Percentiles rank a stretch among this genome's conserved stretches.
phyloP scores from a whole-genome alignment of 2,797 vertebrate genomes.

The Chelonia mydas region DNA sequence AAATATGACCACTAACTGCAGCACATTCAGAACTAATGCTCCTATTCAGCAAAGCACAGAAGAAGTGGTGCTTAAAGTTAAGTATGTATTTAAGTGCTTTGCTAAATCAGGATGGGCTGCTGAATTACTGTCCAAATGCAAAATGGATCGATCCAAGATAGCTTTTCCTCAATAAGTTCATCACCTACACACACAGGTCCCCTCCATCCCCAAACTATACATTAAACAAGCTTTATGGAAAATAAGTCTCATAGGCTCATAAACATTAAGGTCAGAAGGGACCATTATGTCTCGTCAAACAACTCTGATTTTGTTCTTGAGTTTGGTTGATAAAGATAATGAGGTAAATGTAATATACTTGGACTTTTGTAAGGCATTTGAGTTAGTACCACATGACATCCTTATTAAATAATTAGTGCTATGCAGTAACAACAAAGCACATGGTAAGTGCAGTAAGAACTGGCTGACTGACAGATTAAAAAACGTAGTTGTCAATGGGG shows the following conservation, averaged over 20 bases:
- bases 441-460: not conserved
- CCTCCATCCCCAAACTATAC: not conserved
- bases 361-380: not conserved
- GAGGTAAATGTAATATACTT: not conserved
- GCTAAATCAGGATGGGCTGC: not conserved
- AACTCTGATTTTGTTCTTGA: too few species aligned
- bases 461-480: not conserved
- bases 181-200: not conserved
- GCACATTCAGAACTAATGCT: not conserved
- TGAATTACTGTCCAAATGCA: not conserved
- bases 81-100: not conserved
- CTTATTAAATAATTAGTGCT: not conserved
- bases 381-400: not conserved
- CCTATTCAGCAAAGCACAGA: not conserved
- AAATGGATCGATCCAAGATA: not conserved
- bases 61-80: not conserved
- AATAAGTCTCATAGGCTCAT: too few species aligned
- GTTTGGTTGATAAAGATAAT: too few species aligned
- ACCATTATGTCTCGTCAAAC: too few species aligned
- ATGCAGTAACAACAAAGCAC: not conserved
- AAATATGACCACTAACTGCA: not conserved
- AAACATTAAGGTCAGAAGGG: too few species aligned
- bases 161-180: not conserved
- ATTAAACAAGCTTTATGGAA: not conserved
- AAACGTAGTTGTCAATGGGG: not conserved